Evolutionary conservation across 1,140 invertebrate species (phyloP).

Genomic region (Nymphalis io): DNA sequence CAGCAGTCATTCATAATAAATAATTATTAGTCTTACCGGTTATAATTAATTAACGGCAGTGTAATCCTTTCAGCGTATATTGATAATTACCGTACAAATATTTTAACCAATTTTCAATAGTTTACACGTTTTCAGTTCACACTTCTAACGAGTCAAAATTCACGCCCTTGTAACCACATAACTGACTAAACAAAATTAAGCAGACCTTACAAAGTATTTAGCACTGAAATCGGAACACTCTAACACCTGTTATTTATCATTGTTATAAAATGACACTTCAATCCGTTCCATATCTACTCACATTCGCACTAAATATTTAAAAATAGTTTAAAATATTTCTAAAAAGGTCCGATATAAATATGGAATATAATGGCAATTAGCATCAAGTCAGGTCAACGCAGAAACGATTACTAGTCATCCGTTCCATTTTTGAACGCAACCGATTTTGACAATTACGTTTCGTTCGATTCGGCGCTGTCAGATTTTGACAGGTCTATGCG

Average conservation of each 20-base stretch:
- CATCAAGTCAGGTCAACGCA: conserved; percentile 57
- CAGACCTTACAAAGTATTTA: conserved; percentile 71
- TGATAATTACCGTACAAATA: conserved; percentile 42
- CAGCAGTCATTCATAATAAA: background rate
- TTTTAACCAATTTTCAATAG: conserved; percentile 48
- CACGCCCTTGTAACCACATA: conserved; percentile 74
- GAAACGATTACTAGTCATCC: conserved; percentile 48
- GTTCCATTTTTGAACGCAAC: conserved; percentile 62
- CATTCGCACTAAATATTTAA: conserved; percentile 20
- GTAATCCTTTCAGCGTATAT: conserved; percentile 35
- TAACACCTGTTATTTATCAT: conserved; percentile 49
- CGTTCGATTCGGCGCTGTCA: conserved; percentile 46
- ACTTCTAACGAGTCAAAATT: conserved; percentile 71
- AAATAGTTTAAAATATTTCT: conserved; percentile 17
- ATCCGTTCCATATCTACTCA: conserved; percentile 37
- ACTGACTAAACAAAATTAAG: conserved; percentile 64
- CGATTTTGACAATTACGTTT: conserved; percentile 48
- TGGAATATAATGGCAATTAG: conserved; percentile 23
- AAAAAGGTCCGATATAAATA: conserved; percentile 3
- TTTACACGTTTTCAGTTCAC: conserved; percentile 72
- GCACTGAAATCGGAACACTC: conserved; percentile 70
- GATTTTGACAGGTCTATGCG: conserved; percentile 55
- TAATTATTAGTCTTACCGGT: conserved; percentile 25
- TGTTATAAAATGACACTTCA: conserved; percentile 50
- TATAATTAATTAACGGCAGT: conserved; percentile 8